Base-by-base conservation (phyloP, 2,113 vertebrate genomes). In the Sinosuthora webbiana region DNA sequence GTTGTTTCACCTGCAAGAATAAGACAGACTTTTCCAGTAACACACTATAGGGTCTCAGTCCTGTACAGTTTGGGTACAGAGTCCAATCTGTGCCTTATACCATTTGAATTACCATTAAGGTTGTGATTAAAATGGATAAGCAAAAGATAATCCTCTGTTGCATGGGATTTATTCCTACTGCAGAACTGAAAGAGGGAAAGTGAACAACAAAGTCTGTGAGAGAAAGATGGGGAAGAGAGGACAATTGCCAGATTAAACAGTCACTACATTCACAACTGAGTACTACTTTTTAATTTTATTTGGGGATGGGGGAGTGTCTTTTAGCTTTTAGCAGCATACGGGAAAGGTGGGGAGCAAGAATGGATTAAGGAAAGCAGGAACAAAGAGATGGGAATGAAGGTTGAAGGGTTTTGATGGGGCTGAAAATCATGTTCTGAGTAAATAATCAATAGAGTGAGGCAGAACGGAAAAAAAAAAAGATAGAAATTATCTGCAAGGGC, bases 1-100 rank as follows among this genome's bases (percentile, higher is more conserved):
- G 71, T 71, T 88, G 50, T 89, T 93, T 93, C 78, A 88, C 55
- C 45, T 33, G 5, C 57, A 68, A 50, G 59, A 94, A 55, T 74
- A 83, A 63, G 50, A 91, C 3, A 73, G 56, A 88, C 45, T 83
- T 83, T 68, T 42, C 55, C 79, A 86, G 42, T 49, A 83, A 85
- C 15, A 19, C 2, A 15, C 65, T 47, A 12, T 0, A 93, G 50
- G 9, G 4, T 55, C 67, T 83, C 56, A 82, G 59, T 41, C 31
- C 15, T 35, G 24, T 21, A 59, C 49, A 49, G 15, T 70, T 52
- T 23, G 45, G 33, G 52, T 74, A 60, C 5, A 70, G 76, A 70
- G 65, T 71, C 13, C 11, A 70, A 19, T 63, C 24, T n/a, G 39
- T 62, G 55, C 47, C 64, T 89, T 56, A 31, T 1, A 37, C 35